A percentile compares a stretch with the other conserved stretches of the same genome.
phyloP scores from a whole-genome alignment of 2,888 invertebrate genomes.

The Schizotus pectinicornis region DNA sequence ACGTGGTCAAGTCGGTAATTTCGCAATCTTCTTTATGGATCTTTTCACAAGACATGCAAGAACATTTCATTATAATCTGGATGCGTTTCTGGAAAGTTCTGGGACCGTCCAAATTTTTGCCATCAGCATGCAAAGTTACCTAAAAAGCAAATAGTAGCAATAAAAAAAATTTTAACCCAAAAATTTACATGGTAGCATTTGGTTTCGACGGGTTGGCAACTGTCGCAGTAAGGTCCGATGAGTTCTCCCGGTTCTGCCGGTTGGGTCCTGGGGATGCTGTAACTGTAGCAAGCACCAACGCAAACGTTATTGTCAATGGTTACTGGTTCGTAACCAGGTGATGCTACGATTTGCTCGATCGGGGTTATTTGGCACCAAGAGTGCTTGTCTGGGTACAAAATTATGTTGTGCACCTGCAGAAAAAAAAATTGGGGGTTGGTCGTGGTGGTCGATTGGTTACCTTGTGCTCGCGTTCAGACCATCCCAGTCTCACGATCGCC shows the following conservation, averaged over 20 bases:
- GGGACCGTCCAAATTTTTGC: constrained; percentile 61
- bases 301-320: constrained; percentile 75
- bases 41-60: constrained; percentile 67
- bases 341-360: constrained; percentile 72
- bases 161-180: background rate
- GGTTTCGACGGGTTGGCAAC: constrained; percentile 69
- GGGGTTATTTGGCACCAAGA: constrained; percentile 74
- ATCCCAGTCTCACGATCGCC: too few species aligned
- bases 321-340: constrained; percentile 67
- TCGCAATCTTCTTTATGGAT: constrained; percentile 58
- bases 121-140: constrained; percentile 66
- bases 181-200: constrained; percentile 68
- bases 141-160: constrained; percentile 41
- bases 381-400: constrained; percentile 71
- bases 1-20: constrained; percentile 58
- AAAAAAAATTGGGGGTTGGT: background rate
- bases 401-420: constrained; percentile 60
- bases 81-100: constrained; percentile 65
- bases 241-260: constrained; percentile 71
- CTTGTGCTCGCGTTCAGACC: constrained; percentile 48
- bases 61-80: constrained; percentile 71
- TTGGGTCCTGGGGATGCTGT: constrained; percentile 71
- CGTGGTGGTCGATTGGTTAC: constrained; percentile 32
- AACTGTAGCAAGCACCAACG: constrained; percentile 74
- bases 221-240: constrained; percentile 71